These are phyloP conservation scores for Strix occidentalis DNA, from an alignment of 2,797 vertebrate genomes.

Conservation along the genomic window DNA sequence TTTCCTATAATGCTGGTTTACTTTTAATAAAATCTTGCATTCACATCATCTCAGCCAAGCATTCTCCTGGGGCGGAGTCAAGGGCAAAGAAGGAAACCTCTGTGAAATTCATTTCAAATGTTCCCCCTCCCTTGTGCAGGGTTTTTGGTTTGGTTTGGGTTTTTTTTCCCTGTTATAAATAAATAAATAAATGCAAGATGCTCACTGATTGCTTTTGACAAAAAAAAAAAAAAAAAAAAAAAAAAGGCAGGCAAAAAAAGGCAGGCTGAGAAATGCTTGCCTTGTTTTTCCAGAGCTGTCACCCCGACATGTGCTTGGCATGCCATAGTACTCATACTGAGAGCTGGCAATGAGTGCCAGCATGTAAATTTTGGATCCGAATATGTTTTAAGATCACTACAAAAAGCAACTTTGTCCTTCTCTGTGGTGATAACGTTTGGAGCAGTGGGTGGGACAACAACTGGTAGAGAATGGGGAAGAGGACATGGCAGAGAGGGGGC, in stretches of 20 bases:
- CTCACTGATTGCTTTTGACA: background rate
- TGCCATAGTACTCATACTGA: background rate
- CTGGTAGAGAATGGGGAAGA: background rate
- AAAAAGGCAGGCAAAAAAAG: background rate
- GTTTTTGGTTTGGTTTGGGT: background rate
- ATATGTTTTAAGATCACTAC: background rate
- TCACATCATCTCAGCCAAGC: background rate
- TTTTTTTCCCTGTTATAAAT: background rate
- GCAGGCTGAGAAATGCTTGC: background rate
- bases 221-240: background rate
- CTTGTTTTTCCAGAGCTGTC: background rate
- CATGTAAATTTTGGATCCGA: background rate
- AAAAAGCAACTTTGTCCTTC: background rate
- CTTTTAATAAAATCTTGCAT: slow-evolving; percentile 47
- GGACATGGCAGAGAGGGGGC: background rate
- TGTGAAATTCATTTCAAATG: slow-evolving; percentile 31
- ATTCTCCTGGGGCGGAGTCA: background rate
- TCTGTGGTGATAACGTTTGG: background rate
- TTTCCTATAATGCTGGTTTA: slow-evolving; percentile 30
- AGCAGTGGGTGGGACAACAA: background rate
- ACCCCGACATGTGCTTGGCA: background rate
- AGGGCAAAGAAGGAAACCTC: background rate
- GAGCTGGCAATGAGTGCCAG: background rate
- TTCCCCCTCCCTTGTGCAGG: background rate
- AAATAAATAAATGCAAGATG: background rate